Evolutionary conservation across 2,113 vertebrate species (phyloP), one percentile per base, ranked within the genome.

Genomic region (Heliornis fulica): DNA sequence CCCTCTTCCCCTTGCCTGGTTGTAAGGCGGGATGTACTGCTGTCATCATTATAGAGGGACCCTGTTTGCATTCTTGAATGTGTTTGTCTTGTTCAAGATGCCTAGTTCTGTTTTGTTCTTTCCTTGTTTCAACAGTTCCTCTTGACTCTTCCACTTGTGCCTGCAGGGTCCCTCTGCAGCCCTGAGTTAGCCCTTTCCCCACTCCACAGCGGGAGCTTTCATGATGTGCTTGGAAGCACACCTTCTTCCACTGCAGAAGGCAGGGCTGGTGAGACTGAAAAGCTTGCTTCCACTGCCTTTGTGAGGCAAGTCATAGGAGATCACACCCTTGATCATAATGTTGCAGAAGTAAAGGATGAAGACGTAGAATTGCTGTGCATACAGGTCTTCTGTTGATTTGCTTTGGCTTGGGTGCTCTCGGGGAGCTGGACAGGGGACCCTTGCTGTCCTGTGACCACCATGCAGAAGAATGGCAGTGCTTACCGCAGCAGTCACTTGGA

Each of bases 41-140:
- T 0, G 0, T 68, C 0, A 0, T 72, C 9, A 3, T 36, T 38
- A 40, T 2, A 46, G 13, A 65, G n/a, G 19, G 11, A n/a, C 46
- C 3, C 34, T 36, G 4, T n/a, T 22, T 57, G 36, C 2, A 0
- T 46, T 64, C 36, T 83, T 77, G 14, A 5, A 17, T 13, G 20
- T 68, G 13, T 26, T 26, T 21, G 5, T 64, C 15, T 75, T 71
- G 50, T 43, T n/a, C 48, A 31, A 71, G 26, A 7, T 28, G 11
- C 26, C 15, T 59, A 1, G 10, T 22, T 77, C 82, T 91, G 50
- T 22, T 38, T 48, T 68, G 11, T 57, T 41, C 36, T 59, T 90
- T 80, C 9, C 6, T 66, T 0, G 1, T 77, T 77, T 89, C 18
- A 65, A 6, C 36, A 72, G 48, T 13, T 83, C 16, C 20, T 82